Percentiles rank a stretch among this genome's conserved stretches.
Conservation (phyloP, 2,797 vertebrate genomes). For the Catamblyrhynchus diadema region DNA sequence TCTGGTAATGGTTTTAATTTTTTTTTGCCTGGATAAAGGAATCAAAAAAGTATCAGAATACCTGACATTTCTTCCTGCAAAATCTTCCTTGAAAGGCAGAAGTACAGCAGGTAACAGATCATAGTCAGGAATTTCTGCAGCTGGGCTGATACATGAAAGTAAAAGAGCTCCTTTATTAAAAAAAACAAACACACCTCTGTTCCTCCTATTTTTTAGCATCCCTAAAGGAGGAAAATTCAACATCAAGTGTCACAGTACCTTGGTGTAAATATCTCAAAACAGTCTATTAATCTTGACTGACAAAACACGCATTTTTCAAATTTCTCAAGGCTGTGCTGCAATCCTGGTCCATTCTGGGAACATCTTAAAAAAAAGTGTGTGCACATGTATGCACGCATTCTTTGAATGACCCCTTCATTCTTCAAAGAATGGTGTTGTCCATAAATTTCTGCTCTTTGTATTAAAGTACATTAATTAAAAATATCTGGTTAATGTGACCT, state of each 20-base stretch:
- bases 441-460: not conserved
- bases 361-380: not conserved
- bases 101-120: not conserved
- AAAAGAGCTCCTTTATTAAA: not conserved
- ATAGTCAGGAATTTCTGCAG: not conserved
- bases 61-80: not conserved
- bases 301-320: not conserved
- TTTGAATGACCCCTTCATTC: not conserved
- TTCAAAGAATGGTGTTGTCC: not conserved
- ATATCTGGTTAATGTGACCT: not conserved
- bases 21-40: not conserved
- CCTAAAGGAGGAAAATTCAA: not conserved
- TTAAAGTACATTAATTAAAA: not conserved
- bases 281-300: not conserved
- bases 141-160: not conserved
- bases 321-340: not conserved
- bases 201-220: not conserved
- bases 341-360: not conserved
- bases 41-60: not conserved
- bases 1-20: not conserved
- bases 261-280: not conserved
- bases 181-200: not conserved
- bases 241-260: not conserved
- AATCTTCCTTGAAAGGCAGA: not conserved
- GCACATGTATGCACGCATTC: not conserved